phyloP scores from a whole-genome alignment of 2,113 vertebrate genomes.

The Gorilla gorilla region DNA sequence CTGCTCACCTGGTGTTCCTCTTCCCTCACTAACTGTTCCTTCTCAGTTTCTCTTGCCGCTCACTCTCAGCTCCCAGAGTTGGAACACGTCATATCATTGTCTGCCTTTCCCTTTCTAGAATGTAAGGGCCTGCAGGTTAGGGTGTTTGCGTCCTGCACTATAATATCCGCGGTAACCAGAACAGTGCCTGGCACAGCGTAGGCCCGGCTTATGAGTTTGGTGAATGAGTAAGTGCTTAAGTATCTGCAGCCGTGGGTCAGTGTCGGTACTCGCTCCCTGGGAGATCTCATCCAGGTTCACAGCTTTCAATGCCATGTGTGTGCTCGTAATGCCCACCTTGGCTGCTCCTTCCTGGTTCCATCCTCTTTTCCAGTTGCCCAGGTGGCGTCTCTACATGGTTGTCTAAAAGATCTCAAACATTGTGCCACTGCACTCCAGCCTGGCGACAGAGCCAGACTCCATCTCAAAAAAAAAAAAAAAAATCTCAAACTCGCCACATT shows the following conservation, averaged over 20 bases:
- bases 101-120: background rate
- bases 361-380: background rate
- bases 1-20: background rate
- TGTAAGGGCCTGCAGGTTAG: background rate
- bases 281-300: no score
- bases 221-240: background rate
- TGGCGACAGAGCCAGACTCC: no score
- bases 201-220: background rate
- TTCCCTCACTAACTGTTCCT: background rate
- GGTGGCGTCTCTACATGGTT: background rate
- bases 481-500: background rate
- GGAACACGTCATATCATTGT: background rate
- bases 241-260: fast-evolving
- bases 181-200: background rate
- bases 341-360: background rate
- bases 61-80: background rate
- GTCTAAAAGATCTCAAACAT: background rate
- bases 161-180: background rate
- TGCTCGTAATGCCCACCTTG: fast-evolving
- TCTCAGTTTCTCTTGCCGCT: background rate
- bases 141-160: background rate
- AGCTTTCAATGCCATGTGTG: background rate
- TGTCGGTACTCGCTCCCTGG: background rate
- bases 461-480: no score
- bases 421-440: no score